Conservation (phyloP, 1,140 invertebrate genomes). For the Drosophila arawakana region DNA sequence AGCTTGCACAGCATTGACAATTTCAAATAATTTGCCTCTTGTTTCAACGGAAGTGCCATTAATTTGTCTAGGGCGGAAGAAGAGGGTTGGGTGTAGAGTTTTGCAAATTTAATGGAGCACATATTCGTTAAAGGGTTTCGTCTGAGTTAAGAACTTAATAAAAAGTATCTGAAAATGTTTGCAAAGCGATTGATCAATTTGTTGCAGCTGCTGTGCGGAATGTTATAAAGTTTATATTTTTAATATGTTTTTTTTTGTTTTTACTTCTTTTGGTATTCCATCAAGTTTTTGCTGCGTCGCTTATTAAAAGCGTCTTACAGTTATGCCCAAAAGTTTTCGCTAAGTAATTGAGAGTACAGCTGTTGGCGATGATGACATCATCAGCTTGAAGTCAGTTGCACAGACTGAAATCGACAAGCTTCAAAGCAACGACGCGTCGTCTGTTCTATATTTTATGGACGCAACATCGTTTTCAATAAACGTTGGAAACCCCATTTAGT, state of each 20-base stretch:
- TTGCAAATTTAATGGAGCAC: conserved; percentile 14
- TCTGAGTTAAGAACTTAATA: conserved; percentile 56
- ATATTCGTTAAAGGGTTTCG: conserved; percentile 66
- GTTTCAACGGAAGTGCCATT: conserved; percentile 48
- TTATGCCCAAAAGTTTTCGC: conserved; percentile 39
- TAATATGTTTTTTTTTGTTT: not conserved
- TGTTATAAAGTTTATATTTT: not conserved
- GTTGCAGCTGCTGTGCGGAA: conserved; percentile 19
- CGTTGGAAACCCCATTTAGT: not conserved
- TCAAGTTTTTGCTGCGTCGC: conserved; percentile 27
- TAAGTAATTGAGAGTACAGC: conserved; percentile 24
- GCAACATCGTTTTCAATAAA: conserved; percentile 12
- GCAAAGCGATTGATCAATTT: conserved; percentile 8
- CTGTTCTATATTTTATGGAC: conserved; percentile 22
- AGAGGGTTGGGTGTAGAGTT: conserved; percentile 21
- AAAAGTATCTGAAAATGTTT: not conserved
- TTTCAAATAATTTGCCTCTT: conserved; percentile 18
- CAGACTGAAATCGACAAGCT: not conserved
- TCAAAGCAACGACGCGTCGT: not conserved
- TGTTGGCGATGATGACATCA: conserved; percentile 41
- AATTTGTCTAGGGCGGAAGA: conserved; percentile 54
- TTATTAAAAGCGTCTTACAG: conserved; percentile 51
- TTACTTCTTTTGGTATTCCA: conserved; percentile 20
- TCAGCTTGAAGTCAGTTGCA: not conserved
- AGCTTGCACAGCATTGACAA: conserved; percentile 33